Evolutionary conservation across 2,888 invertebrate genomes (phyloP).

Genomic region (Polylopha cassiicola): DNA sequence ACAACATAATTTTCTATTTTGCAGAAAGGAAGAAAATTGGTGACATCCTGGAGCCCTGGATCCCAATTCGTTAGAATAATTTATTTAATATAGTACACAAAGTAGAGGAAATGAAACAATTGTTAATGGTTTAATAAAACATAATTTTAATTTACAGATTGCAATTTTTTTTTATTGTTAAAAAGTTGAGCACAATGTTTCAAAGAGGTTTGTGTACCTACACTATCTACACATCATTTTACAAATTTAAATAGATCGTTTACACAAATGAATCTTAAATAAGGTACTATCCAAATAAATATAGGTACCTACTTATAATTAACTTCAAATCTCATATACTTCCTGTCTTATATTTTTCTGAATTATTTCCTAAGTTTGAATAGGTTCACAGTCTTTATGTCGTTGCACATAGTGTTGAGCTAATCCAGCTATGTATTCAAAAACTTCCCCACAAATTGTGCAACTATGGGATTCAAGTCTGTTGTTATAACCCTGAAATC

Average conservation of each 20-base stretch:
- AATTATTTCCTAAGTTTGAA: constrained; percentile 2
- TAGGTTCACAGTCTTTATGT: constrained; percentile 45
- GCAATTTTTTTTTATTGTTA: too few relatives aligned
- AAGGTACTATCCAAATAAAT: too few relatives aligned
- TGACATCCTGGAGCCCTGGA: constrained; percentile 80
- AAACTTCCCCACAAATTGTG: constrained; percentile 53
- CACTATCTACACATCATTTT: too few relatives aligned
- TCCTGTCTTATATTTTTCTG: too few relatives aligned
- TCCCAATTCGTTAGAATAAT: constrained; percentile 79
- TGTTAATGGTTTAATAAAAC: constrained; percentile 22
- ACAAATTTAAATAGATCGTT: too few relatives aligned
- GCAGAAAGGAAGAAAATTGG: constrained; percentile 79
- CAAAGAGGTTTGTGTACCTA: too few relatives aligned
- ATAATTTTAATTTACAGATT: too few relatives aligned
- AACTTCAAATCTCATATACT: too few relatives aligned
- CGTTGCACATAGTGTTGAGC: constrained; percentile 53
- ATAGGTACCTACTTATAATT: too few relatives aligned
- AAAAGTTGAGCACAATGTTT: too few relatives aligned
- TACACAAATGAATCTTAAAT: too few relatives aligned
- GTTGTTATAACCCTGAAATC: constrained; percentile 32
- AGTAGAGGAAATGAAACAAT: constrained; percentile 24
- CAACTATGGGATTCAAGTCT: constrained; percentile 43
- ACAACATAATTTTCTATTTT: constrained; percentile 37
- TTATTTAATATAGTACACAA: constrained; percentile 14
- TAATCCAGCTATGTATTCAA: constrained; percentile 48